These are phyloP conservation scores for Bugulina stolonifera DNA, from an alignment of 2,888 invertebrate species.

Conservation along the genomic window DNA sequence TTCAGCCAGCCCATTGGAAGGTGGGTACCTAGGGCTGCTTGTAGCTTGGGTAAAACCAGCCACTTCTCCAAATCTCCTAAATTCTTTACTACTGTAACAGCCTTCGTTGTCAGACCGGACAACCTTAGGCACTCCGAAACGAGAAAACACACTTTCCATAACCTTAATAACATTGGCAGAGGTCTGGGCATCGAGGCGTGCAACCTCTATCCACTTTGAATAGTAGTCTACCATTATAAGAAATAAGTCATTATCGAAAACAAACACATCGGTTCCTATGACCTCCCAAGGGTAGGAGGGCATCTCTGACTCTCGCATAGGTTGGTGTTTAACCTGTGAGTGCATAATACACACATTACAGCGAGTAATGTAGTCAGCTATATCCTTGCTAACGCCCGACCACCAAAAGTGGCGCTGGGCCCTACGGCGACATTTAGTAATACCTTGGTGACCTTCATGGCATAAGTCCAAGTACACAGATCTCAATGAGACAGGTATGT, in stretches of 20 bases:
- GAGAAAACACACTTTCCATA: neutral
- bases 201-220: neutral
- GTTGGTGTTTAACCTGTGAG: slow-evolving; percentile 9
- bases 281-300: neutral
- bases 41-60: neutral
- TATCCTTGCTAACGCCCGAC: neutral
- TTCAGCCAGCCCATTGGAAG: neutral
- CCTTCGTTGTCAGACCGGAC: neutral
- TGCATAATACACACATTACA: slow-evolving; percentile 13
- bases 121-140: slow-evolving; percentile 3
- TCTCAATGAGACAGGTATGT: slow-evolving; percentile 14
- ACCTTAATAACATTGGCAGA: no score
- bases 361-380: neutral
- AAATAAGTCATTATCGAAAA: slow-evolving; percentile 4
- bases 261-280: neutral
- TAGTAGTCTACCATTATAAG: neutral
- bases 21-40: neutral
- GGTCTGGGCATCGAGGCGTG: neutral
- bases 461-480: neutral
- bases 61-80: neutral
- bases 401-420: neutral
- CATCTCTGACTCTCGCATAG: neutral
- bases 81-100: neutral
- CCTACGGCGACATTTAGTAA: neutral
- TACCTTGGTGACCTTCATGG: slow-evolving; percentile 10